Evolutionary conservation across 2,113 vertebrate genomes (phyloP).

Genomic region (Bagarius yarrelli): DNA sequence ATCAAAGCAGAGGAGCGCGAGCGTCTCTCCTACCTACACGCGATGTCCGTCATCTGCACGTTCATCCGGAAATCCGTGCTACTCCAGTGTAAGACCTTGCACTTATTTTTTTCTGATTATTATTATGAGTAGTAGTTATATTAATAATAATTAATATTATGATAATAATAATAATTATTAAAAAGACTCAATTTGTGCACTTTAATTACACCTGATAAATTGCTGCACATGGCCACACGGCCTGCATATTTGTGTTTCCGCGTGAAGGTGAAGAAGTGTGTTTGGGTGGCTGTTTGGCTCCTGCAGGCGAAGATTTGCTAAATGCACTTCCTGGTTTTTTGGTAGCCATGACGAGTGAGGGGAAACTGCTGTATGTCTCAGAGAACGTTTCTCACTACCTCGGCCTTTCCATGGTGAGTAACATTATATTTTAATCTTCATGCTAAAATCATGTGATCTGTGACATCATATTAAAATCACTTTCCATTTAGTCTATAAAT

Average conservation of each 20-base stretch:
- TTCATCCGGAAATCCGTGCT: slow-evolving; percentile 71
- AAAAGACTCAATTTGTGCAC: background rate
- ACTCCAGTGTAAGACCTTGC: slow-evolving; percentile 57
- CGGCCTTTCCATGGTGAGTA: slow-evolving; percentile 78
- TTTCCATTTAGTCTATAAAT: background rate
- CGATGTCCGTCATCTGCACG: slow-evolving; percentile 81
- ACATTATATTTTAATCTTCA: background rate
- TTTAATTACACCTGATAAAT: background rate
- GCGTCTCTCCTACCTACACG: slow-evolving; percentile 82
- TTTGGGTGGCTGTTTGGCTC: background rate
- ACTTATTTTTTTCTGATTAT: background rate
- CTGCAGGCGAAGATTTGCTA: slow-evolving; percentile 67
- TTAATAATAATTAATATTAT: too few relatives aligned
- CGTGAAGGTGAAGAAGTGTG: slow-evolving; percentile 32
- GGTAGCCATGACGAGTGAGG: slow-evolving; percentile 65
- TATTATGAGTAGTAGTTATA: too few relatives aligned
- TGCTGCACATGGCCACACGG: too few relatives aligned
- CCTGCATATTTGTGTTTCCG: background rate
- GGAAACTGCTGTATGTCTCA: slow-evolving; percentile 77
- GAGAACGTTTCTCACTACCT: slow-evolving; percentile 79
- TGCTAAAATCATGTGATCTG: background rate
- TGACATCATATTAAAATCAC: background rate
- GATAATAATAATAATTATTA: background rate
- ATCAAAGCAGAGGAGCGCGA: slow-evolving; percentile 71
- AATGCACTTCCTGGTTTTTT: slow-evolving; percentile 78